These are phyloP conservation scores for Ormyrus rosae DNA, from an alignment of 2,888 invertebrate genomes.

Conservation along the genomic window DNA sequence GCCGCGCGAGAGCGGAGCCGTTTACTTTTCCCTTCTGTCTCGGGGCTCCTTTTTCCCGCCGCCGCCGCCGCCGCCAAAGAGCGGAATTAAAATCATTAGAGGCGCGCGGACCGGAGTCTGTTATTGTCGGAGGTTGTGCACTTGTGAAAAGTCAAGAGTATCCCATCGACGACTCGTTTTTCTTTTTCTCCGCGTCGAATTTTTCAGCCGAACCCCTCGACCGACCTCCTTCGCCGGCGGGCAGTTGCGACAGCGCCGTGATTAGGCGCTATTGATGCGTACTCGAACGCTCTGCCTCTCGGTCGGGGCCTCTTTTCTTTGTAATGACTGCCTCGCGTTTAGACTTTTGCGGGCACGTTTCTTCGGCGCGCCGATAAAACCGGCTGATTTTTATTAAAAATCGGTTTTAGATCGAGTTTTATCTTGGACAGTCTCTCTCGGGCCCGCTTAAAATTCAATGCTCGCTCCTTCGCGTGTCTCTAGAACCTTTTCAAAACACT, in stretches of 20 bases:
- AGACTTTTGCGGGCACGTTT: no score
- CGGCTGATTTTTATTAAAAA: no score
- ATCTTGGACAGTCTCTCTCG: no score
- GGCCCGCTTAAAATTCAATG: no score
- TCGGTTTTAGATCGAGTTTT: no score
- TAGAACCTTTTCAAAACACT: no score
- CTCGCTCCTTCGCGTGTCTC: no score
- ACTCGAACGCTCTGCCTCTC: no score
- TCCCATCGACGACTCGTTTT: not conserved
- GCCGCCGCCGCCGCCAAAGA: not conserved
- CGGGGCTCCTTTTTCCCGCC: slow-evolving; percentile 9
- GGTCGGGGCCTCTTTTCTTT: no score
- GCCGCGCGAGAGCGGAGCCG: slow-evolving; percentile 1
- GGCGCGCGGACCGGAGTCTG: not conserved
- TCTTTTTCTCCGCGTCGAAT: not conserved
- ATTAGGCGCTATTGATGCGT: no score
- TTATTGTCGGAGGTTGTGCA: not conserved
- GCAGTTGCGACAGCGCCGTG: not conserved
- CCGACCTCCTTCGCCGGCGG: slow-evolving; percentile 1
- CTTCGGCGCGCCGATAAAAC: no score
- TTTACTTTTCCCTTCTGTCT: slow-evolving; percentile 29
- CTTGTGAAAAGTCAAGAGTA: not conserved
- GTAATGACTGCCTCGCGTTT: no score
- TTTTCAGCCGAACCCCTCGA: not conserved
- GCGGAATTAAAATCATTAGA: slow-evolving; percentile 38